Conservation (phyloP, 2,797 vertebrate genomes). For the Leptoclinus maculatus region DNA sequence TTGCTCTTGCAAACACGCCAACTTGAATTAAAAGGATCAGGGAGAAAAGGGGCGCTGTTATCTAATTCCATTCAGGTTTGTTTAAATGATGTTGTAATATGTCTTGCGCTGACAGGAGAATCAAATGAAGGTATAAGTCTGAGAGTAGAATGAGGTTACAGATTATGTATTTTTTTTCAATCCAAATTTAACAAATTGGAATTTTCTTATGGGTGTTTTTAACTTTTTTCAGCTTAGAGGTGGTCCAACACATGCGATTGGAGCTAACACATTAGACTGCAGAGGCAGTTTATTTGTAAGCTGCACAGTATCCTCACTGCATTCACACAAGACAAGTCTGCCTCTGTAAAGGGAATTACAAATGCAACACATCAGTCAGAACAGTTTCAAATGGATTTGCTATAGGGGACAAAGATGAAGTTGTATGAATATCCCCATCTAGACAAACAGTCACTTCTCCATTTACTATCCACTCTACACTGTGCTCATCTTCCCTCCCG, state of each 20-base stretch:
- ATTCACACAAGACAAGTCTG: not conserved
- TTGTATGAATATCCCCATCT: conserved; percentile 20
- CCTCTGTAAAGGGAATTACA: conserved; percentile 20
- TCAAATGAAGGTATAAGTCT: not conserved
- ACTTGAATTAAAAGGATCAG: conserved; percentile 38
- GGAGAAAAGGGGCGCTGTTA: not conserved
- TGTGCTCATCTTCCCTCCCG: conserved; percentile 21
- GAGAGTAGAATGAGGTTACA: not conserved
- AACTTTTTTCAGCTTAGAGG: not conserved
- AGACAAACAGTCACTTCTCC: conserved; percentile 14
- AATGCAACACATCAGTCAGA: conserved; percentile 23
- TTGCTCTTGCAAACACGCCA: conserved; percentile 24
- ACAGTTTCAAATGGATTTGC: conserved; percentile 13
- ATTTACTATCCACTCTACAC: conserved; percentile 1
- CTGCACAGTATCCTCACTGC: not conserved
- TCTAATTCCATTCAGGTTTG: conserved; percentile 4
- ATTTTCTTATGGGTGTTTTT: not conserved
- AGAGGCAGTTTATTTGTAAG: conserved; percentile 12
- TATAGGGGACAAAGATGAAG: not conserved
- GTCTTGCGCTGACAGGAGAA: not conserved
- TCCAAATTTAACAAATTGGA: not conserved
- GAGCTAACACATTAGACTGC: not conserved
- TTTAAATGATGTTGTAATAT: conserved; percentile 9
- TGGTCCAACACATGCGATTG: not conserved
- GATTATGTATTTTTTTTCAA: not conserved